Conservation (phyloP, 2,888 invertebrate species). For the Agrotis exclamationis region DNA sequence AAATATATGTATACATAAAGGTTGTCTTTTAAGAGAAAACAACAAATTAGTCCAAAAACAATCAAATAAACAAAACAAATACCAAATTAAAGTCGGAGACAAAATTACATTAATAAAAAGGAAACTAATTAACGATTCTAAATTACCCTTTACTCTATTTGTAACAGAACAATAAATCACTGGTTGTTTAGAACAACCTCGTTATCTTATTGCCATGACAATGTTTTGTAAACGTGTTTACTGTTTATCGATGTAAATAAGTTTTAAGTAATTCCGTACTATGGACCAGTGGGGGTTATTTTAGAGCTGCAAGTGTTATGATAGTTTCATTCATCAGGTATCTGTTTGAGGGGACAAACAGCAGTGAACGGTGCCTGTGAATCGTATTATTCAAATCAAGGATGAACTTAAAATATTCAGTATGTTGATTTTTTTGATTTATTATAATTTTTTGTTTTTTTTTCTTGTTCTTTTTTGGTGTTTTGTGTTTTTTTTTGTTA, state of each 20-base stretch:
- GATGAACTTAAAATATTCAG: constrained; percentile 79
- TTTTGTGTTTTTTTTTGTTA: not conserved
- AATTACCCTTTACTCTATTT: constrained; percentile 24
- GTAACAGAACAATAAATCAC: constrained; percentile 63
- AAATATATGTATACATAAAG: not conserved
- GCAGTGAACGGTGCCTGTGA: constrained; percentile 73
- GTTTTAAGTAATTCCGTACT: constrained; percentile 86
- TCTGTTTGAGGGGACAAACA: constrained; percentile 75
- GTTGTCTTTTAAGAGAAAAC: not conserved
- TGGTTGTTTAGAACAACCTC: constrained; percentile 67
- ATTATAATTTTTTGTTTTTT: constrained; percentile 8
- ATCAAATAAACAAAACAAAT: constrained; percentile 14
- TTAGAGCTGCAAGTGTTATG: constrained; percentile 74
- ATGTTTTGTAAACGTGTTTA: constrained; percentile 84
- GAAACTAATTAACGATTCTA: constrained; percentile 39
- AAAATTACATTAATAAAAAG: constrained; percentile 26
- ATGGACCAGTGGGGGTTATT: constrained; percentile 81
- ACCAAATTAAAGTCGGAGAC: constrained; percentile 15
- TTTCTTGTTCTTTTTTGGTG: constrained; percentile 1
- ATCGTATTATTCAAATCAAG: constrained; percentile 56
- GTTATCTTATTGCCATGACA: constrained; percentile 79
- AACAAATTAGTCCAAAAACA: constrained; percentile 12
- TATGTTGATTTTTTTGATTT: constrained; percentile 70
- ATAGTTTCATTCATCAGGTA: constrained; percentile 82
- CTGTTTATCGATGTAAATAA: constrained; percentile 83